Base-by-base conservation (phyloP, 2,888 invertebrate species). In the Andrena hattorfiana region DNA sequence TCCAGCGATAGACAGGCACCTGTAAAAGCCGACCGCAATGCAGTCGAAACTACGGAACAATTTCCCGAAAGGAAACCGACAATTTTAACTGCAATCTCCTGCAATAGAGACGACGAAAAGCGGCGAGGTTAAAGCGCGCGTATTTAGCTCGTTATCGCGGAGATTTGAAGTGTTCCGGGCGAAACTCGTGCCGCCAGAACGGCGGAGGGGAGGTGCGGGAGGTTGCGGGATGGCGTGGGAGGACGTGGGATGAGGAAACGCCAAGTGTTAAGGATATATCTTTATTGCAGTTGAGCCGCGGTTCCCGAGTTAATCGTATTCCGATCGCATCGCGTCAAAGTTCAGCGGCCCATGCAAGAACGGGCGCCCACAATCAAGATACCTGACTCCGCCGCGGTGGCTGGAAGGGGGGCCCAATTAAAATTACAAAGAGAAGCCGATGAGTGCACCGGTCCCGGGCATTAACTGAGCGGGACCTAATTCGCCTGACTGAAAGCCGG, bases 371-470 rank as follows among this genome's bases (percentile, higher is more conserved):
- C 76, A 81, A 88, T 87, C 85, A 81, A 87, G 88, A 87, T 81
- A 73, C 51, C 28, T 10, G 7, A 28, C 67, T 49, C 30, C 32
- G 69, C 64, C 30, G 30, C 59, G 16, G 4, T 20, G 69, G 77
- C 78, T 49, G 71, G 78, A 4, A 5, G 42, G 42, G 42, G 42
- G 82, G 73, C 75, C 85, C 79, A 85, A 88, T 89, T 87, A 88
- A 88, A 82, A 87, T 89, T 79, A 79, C 88, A 89, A 88, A 89
- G 85, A 89, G 87, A 42, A 81, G 59, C 77, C 78, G 81, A 83
- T 72, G 77, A 80, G 79, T 79, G 74, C 72, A 69, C 64, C 63
- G 56, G 71, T 73, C 75, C 75, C 71, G 60, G 51, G 79, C 81
- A 77, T 87, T 80, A 81, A 75, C 83, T 59, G 48, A 69, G 66